Evolutionary conservation across 2,888 invertebrate species (phyloP).

Genomic region (Uloborus plumipes): DNA sequence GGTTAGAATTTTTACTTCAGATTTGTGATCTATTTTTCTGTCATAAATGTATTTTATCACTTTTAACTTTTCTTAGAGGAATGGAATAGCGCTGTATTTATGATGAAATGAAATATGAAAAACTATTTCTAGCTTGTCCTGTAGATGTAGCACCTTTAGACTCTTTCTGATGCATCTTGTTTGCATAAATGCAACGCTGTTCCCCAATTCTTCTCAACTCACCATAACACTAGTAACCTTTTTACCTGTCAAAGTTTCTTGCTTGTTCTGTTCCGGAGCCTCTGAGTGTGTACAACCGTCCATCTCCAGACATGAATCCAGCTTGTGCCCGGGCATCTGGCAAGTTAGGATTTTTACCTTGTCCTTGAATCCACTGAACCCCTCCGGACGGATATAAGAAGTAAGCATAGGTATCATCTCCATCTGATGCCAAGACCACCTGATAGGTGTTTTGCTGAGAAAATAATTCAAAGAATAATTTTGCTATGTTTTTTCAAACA

Average conservation of each 20-base stretch:
- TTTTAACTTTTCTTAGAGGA: too few relatives aligned
- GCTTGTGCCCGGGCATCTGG: conserved; percentile 94
- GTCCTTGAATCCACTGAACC: conserved; percentile 92
- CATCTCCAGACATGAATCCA: conserved; percentile 89
- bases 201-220: too few relatives aligned
- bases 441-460: conserved; percentile 87
- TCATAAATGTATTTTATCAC: too few relatives aligned
- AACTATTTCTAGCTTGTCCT: too few relatives aligned
- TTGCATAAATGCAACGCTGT: too few relatives aligned
- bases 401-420: conserved; percentile 85
- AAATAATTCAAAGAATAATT: background rate
- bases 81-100: too few relatives aligned
- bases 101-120: too few relatives aligned
- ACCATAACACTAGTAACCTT: too few relatives aligned
- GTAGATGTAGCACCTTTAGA: too few relatives aligned
- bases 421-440: conserved; percentile 81
- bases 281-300: conserved; percentile 80
- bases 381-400: conserved; percentile 89
- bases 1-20: background rate
- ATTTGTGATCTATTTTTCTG: too few relatives aligned
- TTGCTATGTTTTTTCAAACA: too few relatives aligned
- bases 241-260: conserved; percentile 82
- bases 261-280: conserved; percentile 94
- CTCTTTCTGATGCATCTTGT: too few relatives aligned
- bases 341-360: conserved; percentile 80